Conservation (phyloP, 2,888 invertebrate genomes). For the Melanargia galathea region DNA sequence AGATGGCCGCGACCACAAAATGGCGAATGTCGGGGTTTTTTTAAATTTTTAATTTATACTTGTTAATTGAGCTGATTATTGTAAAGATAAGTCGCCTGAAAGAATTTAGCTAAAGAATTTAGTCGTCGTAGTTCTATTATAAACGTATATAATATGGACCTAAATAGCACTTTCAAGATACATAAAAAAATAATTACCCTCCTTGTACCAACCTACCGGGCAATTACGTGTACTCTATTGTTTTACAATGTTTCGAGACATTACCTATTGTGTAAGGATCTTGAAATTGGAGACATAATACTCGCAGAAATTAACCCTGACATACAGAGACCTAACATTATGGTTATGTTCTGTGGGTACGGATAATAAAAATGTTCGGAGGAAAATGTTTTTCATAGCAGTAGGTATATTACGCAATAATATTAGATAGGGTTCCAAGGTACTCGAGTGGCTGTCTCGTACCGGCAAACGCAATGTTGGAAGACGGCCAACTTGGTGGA, state of each 20-base stretch:
- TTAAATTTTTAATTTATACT: too few relatives aligned
- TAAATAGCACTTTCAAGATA: background rate
- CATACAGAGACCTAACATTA: background rate
- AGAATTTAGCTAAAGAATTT: too few relatives aligned
- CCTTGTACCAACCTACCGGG: background rate
- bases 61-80: background rate
- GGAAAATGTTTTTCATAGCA: background rate
- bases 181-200: conserved; percentile 3
- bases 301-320: conserved; percentile 1
- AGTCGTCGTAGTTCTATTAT: background rate
- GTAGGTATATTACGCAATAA: background rate
- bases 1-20: too few relatives aligned
- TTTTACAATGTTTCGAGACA: conserved; percentile 1
- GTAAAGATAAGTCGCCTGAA: too few relatives aligned
- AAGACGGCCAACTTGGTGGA: too few relatives aligned
- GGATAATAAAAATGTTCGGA: background rate
- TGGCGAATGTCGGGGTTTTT: too few relatives aligned
- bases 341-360: background rate
- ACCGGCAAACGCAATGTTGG: too few relatives aligned
- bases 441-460: too few relatives aligned
- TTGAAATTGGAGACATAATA: background rate
- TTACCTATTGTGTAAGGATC: background rate
- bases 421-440: background rate
- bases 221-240: background rate
- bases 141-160: too few relatives aligned